Percentiles rank a stretch among this genome's conserved stretches.
Conservation (phyloP, 2,797 vertebrate species). For the Xerus rutilus region DNA sequence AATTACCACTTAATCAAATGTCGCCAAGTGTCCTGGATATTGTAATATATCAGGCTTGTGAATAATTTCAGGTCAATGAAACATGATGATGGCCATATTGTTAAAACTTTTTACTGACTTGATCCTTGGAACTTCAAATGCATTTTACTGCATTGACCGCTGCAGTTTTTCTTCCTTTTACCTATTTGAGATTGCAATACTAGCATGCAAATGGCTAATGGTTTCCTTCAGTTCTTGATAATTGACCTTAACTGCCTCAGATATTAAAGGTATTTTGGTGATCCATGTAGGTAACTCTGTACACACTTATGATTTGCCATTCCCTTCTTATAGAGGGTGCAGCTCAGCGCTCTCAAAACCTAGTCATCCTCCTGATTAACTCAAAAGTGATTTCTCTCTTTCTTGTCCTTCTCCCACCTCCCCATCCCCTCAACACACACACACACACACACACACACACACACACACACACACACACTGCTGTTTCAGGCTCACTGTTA, state of each 20-base stretch:
- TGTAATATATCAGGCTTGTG: neutral
- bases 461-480: neutral
- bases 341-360: fast-evolving
- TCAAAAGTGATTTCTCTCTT: neutral
- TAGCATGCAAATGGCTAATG: neutral
- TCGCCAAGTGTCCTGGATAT: conserved; percentile 33
- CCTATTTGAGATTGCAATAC: neutral
- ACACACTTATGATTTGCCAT: no score
- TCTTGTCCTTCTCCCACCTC: neutral
- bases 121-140: neutral
- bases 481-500: neutral
- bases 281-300: neutral
- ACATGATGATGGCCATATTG: neutral
- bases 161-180: neutral
- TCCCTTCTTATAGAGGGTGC: neutral
- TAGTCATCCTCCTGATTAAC: neutral
- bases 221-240: neutral
- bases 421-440: no score
- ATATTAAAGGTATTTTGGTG: neutral
- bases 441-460: neutral
- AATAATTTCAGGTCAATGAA: conserved; percentile 35
- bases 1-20: conserved; percentile 74
- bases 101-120: neutral
- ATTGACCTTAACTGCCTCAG: neutral
- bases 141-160: neutral